Conservation (phyloP, 2,797 vertebrate species). For the Lophotriccus pileatus region DNA sequence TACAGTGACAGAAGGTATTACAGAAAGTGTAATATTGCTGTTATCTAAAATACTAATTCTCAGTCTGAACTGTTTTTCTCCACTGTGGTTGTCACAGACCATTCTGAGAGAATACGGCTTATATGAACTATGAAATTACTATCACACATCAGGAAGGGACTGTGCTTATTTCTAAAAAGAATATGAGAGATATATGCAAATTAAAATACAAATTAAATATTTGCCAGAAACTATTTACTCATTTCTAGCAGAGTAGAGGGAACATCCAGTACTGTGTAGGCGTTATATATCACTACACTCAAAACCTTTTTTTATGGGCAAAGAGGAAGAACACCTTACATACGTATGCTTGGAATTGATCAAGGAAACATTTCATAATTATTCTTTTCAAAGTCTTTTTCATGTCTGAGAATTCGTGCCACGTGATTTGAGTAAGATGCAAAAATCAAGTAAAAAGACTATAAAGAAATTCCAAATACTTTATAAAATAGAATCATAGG, state of each 20-base stretch:
- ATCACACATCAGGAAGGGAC: neutral
- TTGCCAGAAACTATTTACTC: neutral
- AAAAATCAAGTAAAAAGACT: neutral
- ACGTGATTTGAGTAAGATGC: neutral
- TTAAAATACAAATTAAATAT: neutral
- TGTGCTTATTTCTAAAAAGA: neutral
- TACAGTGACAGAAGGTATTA: neutral
- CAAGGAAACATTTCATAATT: neutral
- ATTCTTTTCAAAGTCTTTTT: neutral
- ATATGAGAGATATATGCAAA: neutral
- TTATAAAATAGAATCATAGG: neutral
- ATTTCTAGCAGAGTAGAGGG: neutral
- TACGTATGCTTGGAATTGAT: neutral
- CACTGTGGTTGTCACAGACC: neutral
- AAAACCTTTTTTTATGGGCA: neutral
- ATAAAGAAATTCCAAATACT: neutral
- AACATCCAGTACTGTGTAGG: neutral
- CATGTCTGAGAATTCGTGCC: neutral
- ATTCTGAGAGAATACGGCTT: neutral
- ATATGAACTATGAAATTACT: neutral
- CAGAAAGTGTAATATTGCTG: neutral
- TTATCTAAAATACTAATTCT: neutral
- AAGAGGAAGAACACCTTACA: neutral
- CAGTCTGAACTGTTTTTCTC: neutral
- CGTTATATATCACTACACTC: neutral